phyloP scores from a whole-genome alignment of 2,888 invertebrate genomes.

The Pseudanteris insignis region DNA sequence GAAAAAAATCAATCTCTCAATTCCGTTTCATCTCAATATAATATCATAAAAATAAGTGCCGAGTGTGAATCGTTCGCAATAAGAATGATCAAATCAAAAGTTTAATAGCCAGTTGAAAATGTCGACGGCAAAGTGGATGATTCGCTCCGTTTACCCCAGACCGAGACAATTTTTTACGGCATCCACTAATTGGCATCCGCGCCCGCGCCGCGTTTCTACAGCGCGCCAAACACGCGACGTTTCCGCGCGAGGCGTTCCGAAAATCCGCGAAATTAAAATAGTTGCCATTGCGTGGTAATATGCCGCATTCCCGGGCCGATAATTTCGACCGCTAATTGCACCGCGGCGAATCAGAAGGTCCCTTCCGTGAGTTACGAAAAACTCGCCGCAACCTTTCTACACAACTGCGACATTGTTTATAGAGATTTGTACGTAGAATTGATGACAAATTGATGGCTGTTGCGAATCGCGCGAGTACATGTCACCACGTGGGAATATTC shows the following conservation, averaged over 20 bases:
- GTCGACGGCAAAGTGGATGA: slow-evolving; percentile 25
- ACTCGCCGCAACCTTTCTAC: slow-evolving; percentile 2
- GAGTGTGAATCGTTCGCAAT: too few species aligned
- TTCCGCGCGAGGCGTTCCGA: slow-evolving; percentile 36
- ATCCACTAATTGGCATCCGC: slow-evolving; percentile 51
- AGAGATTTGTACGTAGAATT: slow-evolving; percentile 6
- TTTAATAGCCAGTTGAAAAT: too few species aligned
- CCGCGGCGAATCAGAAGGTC: slow-evolving; percentile 14
- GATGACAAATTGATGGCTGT: slow-evolving; percentile 15
- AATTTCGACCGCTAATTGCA: slow-evolving; percentile 40
- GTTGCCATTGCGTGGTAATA: slow-evolving; percentile 40
- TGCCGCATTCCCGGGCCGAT: slow-evolving; percentile 44
- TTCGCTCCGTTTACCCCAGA: slow-evolving; percentile 5
- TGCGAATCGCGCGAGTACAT: neutral
- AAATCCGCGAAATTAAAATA: slow-evolving; percentile 50
- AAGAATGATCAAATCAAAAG: too few species aligned
- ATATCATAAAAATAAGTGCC: too few species aligned
- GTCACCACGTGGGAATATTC: neutral
- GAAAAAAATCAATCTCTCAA: too few species aligned
- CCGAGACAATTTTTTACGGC: slow-evolving; percentile 49
- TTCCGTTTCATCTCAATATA: too few species aligned
- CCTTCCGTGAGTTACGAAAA: slow-evolving; percentile 6
- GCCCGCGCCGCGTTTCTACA: slow-evolving; percentile 40
- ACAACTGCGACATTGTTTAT: neutral
- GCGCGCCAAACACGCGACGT: slow-evolving; percentile 45